Base-by-base conservation (phyloP, 2,888 invertebrate genomes). In the Laothoe populi region DNA sequence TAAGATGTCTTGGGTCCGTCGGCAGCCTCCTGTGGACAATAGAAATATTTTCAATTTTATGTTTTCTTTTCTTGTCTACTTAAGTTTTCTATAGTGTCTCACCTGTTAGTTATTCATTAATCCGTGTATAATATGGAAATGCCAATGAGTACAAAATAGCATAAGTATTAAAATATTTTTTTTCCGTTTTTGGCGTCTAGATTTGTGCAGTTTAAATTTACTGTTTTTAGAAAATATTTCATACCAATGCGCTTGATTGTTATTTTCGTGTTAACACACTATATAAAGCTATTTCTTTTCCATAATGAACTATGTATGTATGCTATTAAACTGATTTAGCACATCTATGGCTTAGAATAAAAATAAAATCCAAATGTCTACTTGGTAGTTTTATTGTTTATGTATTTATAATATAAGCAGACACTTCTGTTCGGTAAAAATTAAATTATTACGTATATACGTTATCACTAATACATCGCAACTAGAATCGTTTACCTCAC, bases 1-100 rank as follows among this genome's bases (percentile, higher is more conserved):
- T 86, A 96, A 94, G 94, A 97, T 94, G 83, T 98, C 98, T 87
- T 97, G 93, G 58, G 97, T 96, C 72, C 97, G 94, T 72, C 97
- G 95, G 63, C 96, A 95, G 69, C 96, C 96, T 46, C 89, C 90
- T 90, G 82, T 13, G 70, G 69, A 57, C 60, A 45, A 71, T 64
- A 58, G 4, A 38, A 44, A n/a, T 4, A 5, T 61, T 19, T 24
- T 49, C 24, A 38, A 0, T 31, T 19, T 4, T 19, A 10, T 53
- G 4, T 1, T 4, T 10, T 53, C 11, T 10, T 31, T 35, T 31
- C 2, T 2, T 8, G 0, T 26, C 16, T 19, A 10, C 11, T 16
- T 35, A 35, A 35, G 3, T 7, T 10, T 19, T 35, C 1, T 7
- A 13, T 24, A 7, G 4, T 35, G 11, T 11, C 53, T 53, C 35